phyloP scores from a whole-genome alignment of 2,888 invertebrate genomes.

The Meteorus colon region DNA sequence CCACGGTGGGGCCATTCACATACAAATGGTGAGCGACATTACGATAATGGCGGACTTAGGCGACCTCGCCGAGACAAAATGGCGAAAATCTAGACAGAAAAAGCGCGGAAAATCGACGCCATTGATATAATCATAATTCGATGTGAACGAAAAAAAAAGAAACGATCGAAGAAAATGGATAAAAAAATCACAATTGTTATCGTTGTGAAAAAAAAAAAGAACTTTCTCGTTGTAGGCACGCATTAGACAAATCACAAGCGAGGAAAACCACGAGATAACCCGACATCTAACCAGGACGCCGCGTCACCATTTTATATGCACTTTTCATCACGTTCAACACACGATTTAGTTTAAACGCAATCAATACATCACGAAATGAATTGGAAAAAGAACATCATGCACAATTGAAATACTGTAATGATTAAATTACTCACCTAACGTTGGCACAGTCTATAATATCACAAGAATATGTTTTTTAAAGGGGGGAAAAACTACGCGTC shows the following conservation, averaged over 20 bases:
- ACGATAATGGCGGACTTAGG: constrained; percentile 70
- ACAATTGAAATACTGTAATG: background rate
- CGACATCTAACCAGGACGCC: constrained; percentile 37
- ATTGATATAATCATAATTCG: background rate
- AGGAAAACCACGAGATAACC: background rate
- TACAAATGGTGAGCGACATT: constrained; percentile 40
- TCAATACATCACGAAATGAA: background rate
- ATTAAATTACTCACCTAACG: constrained; percentile 64
- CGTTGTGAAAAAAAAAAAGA: background rate
- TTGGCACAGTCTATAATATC: constrained; percentile 73
- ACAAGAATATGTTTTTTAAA: constrained; percentile 69
- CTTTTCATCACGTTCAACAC: background rate
- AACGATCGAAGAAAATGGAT: background rate
- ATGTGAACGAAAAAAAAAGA: no score
- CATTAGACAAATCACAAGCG: constrained; percentile 10
- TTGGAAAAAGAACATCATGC: constrained; percentile 30
- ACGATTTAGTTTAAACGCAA: background rate
- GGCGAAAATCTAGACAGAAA: constrained; percentile 65
- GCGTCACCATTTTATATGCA: constrained; percentile 30
- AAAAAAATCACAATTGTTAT: background rate
- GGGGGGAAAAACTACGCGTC: constrained; percentile 69
- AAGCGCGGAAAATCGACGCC: constrained; percentile 52
- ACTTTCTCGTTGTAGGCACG: background rate
- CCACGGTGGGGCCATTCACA: constrained; percentile 3
- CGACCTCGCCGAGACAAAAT: constrained; percentile 67